Evolutionary conservation across 2,797 vertebrate genomes (phyloP).

Genomic region (Scleropages formosus): DNA sequence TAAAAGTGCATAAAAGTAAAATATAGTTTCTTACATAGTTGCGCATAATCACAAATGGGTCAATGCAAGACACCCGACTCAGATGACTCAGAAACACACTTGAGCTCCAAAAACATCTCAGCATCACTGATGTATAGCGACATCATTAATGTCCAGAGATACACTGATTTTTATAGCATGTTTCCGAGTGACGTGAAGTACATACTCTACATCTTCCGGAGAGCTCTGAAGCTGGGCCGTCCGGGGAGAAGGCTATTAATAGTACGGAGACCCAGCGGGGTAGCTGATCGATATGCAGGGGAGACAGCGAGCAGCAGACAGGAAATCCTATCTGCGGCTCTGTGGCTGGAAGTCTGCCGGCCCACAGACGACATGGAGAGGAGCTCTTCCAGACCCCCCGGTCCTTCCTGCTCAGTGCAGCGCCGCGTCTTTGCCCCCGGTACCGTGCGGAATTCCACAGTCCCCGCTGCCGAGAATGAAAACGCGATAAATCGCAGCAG

Average conservation of each 20-base stretch:
- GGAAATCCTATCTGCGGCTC: constrained; percentile 44
- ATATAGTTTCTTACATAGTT: too few species aligned
- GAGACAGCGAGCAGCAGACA: constrained; percentile 39
- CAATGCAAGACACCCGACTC: too few species aligned
- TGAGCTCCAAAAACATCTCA: too few species aligned
- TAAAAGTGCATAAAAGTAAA: too few species aligned
- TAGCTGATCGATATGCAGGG: constrained; percentile 48
- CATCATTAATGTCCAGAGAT: too few species aligned
- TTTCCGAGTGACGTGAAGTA: too few species aligned
- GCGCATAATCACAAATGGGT: too few species aligned
- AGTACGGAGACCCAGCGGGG: constrained; percentile 49
- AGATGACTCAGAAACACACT: too few species aligned
- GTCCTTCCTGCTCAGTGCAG: background rate
- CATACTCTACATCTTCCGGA: constrained; percentile 16
- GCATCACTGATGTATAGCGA: too few species aligned
- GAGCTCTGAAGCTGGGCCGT: constrained; percentile 27
- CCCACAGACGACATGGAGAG: background rate
- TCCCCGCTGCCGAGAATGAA: background rate
- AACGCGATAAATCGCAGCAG: background rate
- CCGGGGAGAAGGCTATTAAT: constrained; percentile 50
- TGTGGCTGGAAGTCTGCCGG: constrained; percentile 26
- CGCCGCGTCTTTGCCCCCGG: background rate
- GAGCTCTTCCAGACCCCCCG: background rate
- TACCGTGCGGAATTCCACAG: background rate
- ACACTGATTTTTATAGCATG: too few species aligned